These are phyloP conservation scores for Halotydeus destructor DNA, from an alignment of 1,140 invertebrate species.

Conservation along the genomic window DNA sequence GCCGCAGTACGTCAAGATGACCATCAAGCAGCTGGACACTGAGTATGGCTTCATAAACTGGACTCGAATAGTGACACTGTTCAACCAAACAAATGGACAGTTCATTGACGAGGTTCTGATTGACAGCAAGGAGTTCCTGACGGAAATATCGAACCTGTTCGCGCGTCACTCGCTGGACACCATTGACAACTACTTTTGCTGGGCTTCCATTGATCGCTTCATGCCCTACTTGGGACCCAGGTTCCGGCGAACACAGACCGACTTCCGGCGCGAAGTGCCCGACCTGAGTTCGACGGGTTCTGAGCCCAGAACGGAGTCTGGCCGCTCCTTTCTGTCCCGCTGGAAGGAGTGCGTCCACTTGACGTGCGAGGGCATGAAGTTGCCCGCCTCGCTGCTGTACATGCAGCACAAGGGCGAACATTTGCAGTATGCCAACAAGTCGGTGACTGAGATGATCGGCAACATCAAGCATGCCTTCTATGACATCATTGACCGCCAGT, in stretches of 20 bases:
- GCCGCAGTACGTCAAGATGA: neutral
- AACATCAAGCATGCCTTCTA: constrained; percentile 36
- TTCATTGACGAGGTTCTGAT: constrained; percentile 1
- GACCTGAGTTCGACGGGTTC: constrained; percentile 8
- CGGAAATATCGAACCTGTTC: constrained; percentile 10
- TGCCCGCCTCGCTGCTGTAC: constrained; percentile 32
- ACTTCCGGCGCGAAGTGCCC: constrained; percentile 23
- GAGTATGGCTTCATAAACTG: constrained; percentile 5
- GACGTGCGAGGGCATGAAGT: constrained; percentile 34
- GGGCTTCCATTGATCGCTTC: constrained; percentile 32
- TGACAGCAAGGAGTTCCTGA: constrained; percentile 7
- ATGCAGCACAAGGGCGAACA: constrained; percentile 27
- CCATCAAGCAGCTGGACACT: constrained; percentile 1
- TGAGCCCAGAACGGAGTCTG: neutral
- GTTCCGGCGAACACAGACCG: constrained; percentile 27
- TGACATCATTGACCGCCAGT: constrained; percentile 31
- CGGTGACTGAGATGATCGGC: constrained; percentile 35
- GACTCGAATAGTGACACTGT: neutral
- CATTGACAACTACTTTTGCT: constrained; percentile 34
- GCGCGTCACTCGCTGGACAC: constrained; percentile 20
- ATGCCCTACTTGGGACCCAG: constrained; percentile 30
- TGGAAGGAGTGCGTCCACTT: constrained; percentile 35
- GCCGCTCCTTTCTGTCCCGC: constrained; percentile 21
- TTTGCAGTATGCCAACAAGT: constrained; percentile 25
- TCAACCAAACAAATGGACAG: neutral